Evolutionary conservation across 2,113 vertebrate genomes (phyloP).

Genomic region (Excalfactoria chinensis): DNA sequence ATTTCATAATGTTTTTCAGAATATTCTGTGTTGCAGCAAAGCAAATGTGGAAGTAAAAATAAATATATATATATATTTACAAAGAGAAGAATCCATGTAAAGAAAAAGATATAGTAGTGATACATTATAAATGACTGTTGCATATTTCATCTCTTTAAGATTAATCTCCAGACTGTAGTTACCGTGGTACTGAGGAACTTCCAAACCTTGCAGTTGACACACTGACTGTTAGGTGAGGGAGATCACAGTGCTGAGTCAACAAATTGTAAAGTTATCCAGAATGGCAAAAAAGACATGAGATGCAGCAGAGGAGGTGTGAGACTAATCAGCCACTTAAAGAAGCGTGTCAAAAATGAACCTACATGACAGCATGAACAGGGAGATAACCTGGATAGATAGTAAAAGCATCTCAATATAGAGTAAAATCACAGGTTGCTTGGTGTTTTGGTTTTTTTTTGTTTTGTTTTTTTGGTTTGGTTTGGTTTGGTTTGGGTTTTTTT

Average conservation of each 20-base stretch:
- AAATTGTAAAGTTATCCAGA: background rate
- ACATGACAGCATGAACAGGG: background rate
- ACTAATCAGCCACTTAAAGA: background rate
- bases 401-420: background rate
- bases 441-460: no score
- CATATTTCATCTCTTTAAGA: conserved; percentile 30
- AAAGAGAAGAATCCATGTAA: background rate
- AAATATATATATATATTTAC: background rate
- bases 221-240: background rate
- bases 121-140: conserved; percentile 22
- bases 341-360: background rate
- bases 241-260: background rate
- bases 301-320: background rate
- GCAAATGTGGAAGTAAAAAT: conserved; percentile 6
- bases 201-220: background rate
- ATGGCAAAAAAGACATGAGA: background rate
- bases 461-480: background rate
- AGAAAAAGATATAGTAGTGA: background rate
- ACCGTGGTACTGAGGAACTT: background rate
- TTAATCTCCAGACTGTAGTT: background rate
- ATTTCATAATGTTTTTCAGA: conserved; percentile 10
- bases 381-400: background rate
- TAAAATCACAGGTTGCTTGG: background rate
- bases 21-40: background rate
- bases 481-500: no score